Evolutionary conservation across 1,140 invertebrate genomes (phyloP), one percentile per base, ranked within the genome.

Genomic region (Hylyphantes graminicola): DNA sequence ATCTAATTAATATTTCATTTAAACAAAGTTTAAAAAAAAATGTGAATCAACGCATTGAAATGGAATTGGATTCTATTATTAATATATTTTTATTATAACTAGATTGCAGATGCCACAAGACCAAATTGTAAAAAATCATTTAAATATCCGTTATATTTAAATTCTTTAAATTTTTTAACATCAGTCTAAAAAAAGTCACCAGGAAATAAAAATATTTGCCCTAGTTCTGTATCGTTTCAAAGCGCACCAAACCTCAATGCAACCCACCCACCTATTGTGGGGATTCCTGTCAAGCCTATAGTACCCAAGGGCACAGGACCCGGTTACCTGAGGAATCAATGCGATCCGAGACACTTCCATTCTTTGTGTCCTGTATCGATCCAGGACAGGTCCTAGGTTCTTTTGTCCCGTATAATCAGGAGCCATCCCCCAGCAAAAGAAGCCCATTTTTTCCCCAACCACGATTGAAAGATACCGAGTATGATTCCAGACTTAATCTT

Each of bases 241-340:
- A 35, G 19, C 17, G 48, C 9, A 21, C 19, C 35, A 35, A 35
- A 35, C 35, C 35, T 35, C 35, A 35, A 35, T 70, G 68, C 68
- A 51, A 70, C 68, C 50, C 54, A 17, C 54, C 12, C 68, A 51
- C 50, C 68, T 17, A 54, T 70, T 48, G 54, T 53, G 54, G 51
- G 76, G 19, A 65, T 67, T 63, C n/a, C 19, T 11, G 48, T 51
- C 48, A 17, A 51, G 53, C 12, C 50, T 63, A 78, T 78, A 67
- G 76, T 67, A 35, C 48, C 76, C 10, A 8, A 61, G 48, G 59
- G 63, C 50, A 54, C 51, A 35, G 55, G 57, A n/a, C 55, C 73
- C 54, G 57, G 74, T 76, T 76, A 76, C 74, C 74, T 76, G 74
- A 59, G 74, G 21, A 76, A 76, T 76, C 74, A 76, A 76, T 76